Evolutionary conservation across 2,888 invertebrate species (phyloP), one percentile per base, ranked within the genome.

Genomic region (Papilio elwesi): DNA sequence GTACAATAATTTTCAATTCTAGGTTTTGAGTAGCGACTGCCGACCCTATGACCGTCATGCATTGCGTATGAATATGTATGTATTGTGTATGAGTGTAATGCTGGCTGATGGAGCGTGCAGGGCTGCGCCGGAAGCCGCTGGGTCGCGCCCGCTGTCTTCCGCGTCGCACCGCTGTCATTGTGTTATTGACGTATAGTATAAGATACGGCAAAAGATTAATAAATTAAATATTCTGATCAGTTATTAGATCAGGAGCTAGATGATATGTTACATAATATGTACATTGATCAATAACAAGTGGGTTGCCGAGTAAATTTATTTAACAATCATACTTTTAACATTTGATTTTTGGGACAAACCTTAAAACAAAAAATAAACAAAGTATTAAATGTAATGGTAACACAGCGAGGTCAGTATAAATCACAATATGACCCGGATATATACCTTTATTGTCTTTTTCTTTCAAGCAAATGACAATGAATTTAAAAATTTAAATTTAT

Each of bases 91-190:
- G 53, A 52, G 43, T 16, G 71, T 80, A 80, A 76, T 80, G 78
- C 80, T 81, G 78, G 78, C 83, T 87, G 90, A 90, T 92, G 90
- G 88, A 87, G 85, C 91, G 89, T 90, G 89, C 90, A 89, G 86
- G 85, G 81, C 83, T 83, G 79, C 57, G 78, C 88, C 91, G 93
- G 93, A 93, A 86, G 43, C 43, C 43, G 9, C 43, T 43, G 43
- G 4, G 43, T 6, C 43, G 43, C 43, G 43, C 43, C 43, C 43
- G 43, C 43, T 1, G 7, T 43, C 43, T 43, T 43, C 43, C 9
- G 43, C 43, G 43, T 43, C 43, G 7, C 43, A 43, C 43, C 43
- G 43, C 43, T 43, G 6, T 9, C 43, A 43, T 43, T 43, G 43
- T 43, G 43, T 6, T 9, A 9, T 43, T 43, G 38, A 26, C 9